Percentiles rank a stretch among this genome's conserved stretches.
Evolutionary conservation across 2,113 vertebrate species (phyloP).

Genomic region (Crypturellus undulatus): DNA sequence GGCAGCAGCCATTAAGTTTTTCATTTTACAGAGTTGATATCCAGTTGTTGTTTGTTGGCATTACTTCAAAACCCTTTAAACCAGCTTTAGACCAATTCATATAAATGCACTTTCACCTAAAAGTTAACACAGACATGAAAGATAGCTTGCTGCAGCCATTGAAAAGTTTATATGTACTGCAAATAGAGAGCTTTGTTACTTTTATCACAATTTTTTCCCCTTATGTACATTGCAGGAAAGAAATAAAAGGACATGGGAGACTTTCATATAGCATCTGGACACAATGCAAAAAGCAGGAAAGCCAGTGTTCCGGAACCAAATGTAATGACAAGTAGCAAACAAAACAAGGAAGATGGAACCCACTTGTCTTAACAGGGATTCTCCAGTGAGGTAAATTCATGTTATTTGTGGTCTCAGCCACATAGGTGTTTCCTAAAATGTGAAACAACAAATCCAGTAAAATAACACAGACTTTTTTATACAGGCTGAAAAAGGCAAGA

Average conservation of each 20-base stretch:
- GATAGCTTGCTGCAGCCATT: neutral
- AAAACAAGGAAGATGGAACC: neutral
- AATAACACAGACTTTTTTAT: neutral
- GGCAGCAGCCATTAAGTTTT: conserved; percentile 2
- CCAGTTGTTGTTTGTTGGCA: neutral
- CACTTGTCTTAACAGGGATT: neutral
- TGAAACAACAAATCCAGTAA: neutral
- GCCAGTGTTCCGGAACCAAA: neutral
- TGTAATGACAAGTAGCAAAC: neutral
- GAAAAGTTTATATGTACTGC: no score
- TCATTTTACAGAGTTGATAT: conserved; percentile 30
- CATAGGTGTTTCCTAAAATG: neutral
- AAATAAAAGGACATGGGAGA: neutral
- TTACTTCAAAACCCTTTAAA: neutral
- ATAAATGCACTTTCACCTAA: neutral
- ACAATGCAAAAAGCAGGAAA: neutral
- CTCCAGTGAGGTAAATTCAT: neutral
- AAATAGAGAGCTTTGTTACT: neutral
- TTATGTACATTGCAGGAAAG: neutral
- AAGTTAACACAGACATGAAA: neutral
- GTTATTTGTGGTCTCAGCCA: neutral
- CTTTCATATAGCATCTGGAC: neutral
- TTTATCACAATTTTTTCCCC: neutral
- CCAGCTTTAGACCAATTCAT: neutral
- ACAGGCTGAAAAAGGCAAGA: neutral